Base-by-base conservation (phyloP, 2,113 vertebrate species). In the Perccottus glenii region DNA sequence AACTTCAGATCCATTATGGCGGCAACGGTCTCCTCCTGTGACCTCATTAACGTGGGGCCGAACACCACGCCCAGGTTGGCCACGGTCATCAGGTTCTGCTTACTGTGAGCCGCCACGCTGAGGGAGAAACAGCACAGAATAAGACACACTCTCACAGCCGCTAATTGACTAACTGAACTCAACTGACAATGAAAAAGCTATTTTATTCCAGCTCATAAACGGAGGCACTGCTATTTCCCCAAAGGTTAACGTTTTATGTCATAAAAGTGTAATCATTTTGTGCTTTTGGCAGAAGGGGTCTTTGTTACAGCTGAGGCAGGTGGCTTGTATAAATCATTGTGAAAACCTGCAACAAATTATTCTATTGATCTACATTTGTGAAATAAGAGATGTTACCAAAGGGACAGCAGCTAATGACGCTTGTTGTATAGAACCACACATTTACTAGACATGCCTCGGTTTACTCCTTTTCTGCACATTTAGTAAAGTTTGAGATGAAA, bases 1-100 rank as follows among this genome's bases (percentile, higher is more conserved):
- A 99, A 99, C 87, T 99, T 99, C 35, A 99, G 90, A 80, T 99
- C 98, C 96, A 99, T 98, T 82, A 99, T 96, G 90, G 95, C 97
- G 9, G 98, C 98, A 6, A 99, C 97, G 0, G 96, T 98, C 75
- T 99, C 96, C 78, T 98, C 96, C 87, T 98, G 95, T 0, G 97
- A 95, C 82, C 96, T 94, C 98, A 99, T 98, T 82, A 99, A 91
- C 0, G 97, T 99, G 61, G 98, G 98, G 69, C 98, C 98, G 64
- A 99, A 99, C 61, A 99, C 96, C 60, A 99, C 98, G 11, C 97
- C 98, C 81, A 99, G 91, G 82, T 99, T 99, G 19, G 97, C 96
- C 71, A 98, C 93, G 0, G 96, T 98, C 98, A 99, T 99, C 75
- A 98, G 92, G 88, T 99, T 99, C 85, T 90, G 93, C 88, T 97